Evolutionary conservation across 2,888 invertebrate species (phyloP), one percentile per base, ranked within the genome.

Genomic region (Lordiphosa andalusiaca): DNA sequence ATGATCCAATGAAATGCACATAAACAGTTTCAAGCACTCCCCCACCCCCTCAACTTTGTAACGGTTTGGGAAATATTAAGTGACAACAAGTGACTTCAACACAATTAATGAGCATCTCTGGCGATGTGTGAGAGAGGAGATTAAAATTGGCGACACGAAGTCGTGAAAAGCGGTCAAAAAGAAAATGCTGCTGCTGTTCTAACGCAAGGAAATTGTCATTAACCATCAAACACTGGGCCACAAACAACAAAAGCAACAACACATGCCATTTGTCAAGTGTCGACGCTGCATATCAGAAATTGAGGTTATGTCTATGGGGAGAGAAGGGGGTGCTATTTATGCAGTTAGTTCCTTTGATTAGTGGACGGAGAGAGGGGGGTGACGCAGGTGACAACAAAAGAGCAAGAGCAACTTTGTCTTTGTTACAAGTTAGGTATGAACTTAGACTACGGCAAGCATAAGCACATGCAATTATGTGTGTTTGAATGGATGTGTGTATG

Each of bases 331-430:
- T 30, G 30, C 13, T 30, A 42, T 44, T 44, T 44, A 16, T 13
- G 42, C 9, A 44, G 42, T 44, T 44, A 44, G 30, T 44, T 39
- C 10, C 25, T 7, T 25, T 25, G 30, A 21, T 40, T n/a, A 30
- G 30, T 44, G 30, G 10, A 7, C 13, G 13, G 7, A 6, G 19
- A 6, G 35, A n/a, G 6, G 47, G 47, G n/a, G 16, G 16, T 4
- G 48, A 40, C 44, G 53, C 52, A 67, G 48, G 44, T 53, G 46
- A 52, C 30, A 57, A 52, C 58, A 63, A 55, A 52, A 38, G 12
- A 46, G 30, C 13, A 55, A 55, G 40, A 33, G 53, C 70, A 63
- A 38, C 21, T 38, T 54, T 48, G 61, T 35, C 57, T 68, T 77
- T 77, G 71, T 71, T 66, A 48, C 48, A 42, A 7, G 25, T 25